Conservation (phyloP, 2,797 vertebrate genomes). For the Rhinichthys osculus region DNA sequence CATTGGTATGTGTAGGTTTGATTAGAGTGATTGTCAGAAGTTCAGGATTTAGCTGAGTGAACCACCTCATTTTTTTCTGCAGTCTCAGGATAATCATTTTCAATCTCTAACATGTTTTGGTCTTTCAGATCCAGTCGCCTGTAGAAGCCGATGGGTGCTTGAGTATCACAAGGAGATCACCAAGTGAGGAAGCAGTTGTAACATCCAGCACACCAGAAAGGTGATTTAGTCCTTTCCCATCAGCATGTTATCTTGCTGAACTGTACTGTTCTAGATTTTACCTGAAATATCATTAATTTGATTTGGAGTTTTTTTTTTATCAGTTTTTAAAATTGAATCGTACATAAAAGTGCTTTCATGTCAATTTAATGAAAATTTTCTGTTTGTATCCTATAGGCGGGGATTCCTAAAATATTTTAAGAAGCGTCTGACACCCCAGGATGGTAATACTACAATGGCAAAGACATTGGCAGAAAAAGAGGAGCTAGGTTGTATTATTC, state of each 20-base stretch:
- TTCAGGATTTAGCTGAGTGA: background rate
- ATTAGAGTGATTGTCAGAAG: background rate
- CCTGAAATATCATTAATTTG: background rate
- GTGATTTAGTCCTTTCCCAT: slow-evolving; percentile 49
- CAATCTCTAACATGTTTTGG: slow-evolving; percentile 1
- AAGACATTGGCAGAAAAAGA: slow-evolving; percentile 65
- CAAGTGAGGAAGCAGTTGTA: slow-evolving; percentile 66
- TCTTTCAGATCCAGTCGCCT: slow-evolving; percentile 52
- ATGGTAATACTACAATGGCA: slow-evolving; percentile 64
- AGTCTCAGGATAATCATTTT: background rate
- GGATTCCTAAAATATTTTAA: slow-evolving; percentile 74
- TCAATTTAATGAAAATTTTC: background rate
- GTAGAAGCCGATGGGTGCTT: slow-evolving; percentile 71
- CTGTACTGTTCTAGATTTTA: background rate
- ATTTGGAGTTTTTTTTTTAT: background rate
- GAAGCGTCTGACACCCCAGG: slow-evolving; percentile 73
- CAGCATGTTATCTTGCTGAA: background rate
- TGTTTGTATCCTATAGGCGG: slow-evolving; percentile 64
- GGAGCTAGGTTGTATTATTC: slow-evolving; percentile 37
- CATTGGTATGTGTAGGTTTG: slow-evolving; percentile 1
- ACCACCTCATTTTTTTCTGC: background rate
- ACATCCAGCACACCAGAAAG: slow-evolving; percentile 72
- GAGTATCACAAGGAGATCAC: slow-evolving; percentile 66
- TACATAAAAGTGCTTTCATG: background rate
- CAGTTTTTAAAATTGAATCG: background rate